Evolutionary conservation across 2,888 invertebrate species (phyloP).

Genomic region (Abrostola tripartita): DNA sequence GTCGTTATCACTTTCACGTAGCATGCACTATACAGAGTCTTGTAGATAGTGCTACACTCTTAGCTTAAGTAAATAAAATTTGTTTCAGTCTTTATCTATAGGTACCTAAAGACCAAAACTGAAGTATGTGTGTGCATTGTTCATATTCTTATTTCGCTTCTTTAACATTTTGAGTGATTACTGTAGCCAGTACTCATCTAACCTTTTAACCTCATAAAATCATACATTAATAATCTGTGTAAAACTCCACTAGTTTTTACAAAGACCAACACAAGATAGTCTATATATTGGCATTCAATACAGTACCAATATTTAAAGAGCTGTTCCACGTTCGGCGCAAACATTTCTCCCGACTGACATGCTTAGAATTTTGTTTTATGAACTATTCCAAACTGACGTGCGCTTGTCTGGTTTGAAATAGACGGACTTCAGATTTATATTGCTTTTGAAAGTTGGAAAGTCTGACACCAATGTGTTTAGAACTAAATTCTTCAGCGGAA

Average conservation of each 20-base stretch:
- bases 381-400: conserved; percentile 22
- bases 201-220: too few relatives aligned
- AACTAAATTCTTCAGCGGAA: too few relatives aligned
- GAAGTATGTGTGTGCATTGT: too few relatives aligned
- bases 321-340: conserved; percentile 37
- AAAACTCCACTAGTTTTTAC: background rate
- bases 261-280: background rate
- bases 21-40: too few relatives aligned
- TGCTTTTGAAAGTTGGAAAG: conserved; percentile 28
- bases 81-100: too few relatives aligned
- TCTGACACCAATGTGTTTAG: background rate
- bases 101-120: too few relatives aligned
- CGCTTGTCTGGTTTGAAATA: conserved; percentile 18
- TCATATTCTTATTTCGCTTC: too few relatives aligned
- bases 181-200: too few relatives aligned
- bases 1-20: too few relatives aligned
- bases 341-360: conserved; percentile 35
- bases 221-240: background rate
- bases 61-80: too few relatives aligned
- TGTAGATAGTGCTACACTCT: too few relatives aligned
- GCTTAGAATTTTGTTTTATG: conserved; percentile 38
- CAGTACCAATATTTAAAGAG: conserved; percentile 35
- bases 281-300: conserved; percentile 20
- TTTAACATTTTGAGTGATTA: too few relatives aligned
- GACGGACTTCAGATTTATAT: conserved; percentile 24